Base-by-base conservation (phyloP, 2,113 vertebrate genomes). In the Toxotes jaculatrix region DNA sequence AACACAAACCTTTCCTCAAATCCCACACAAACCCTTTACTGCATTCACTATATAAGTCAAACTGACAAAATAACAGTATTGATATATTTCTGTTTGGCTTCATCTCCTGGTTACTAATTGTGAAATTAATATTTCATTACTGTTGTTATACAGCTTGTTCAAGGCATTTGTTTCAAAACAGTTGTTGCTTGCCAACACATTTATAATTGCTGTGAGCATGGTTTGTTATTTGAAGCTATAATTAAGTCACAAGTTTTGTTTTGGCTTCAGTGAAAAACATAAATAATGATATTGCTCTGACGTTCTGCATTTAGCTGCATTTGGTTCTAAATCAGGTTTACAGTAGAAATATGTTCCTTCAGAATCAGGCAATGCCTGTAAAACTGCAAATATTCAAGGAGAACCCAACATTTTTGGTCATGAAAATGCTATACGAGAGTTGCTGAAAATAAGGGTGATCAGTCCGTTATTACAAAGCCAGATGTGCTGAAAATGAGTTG, bases 241-340 rank as follows among this genome's bases (percentile, higher is more conserved):
- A 81, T 78, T 56, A 65, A 55, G 27, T 60, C 0, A 43, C 7
- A 34, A 42, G 17, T 77, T 61, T 71, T 67, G 68, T 40, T 67
- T 68, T 59, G 9, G 53, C 14, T 17, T 40, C 19, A 65, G 32
- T 72, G 61, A 42, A 68, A 83, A 71, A 63, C 31, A 4, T 57
- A 49, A 51, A 60, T 67, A 49, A 63, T 45, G 21, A 62, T 36
- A 34, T 40, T 31, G 7, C 12, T 65, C 32, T 13, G 12, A 32
- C 51, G 45, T 43, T 31, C 31, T 60, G 45, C 51, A 12, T 36
- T 67, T 72, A 71, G 7, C 31, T 60, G 45, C 51, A 12, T 36
- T 67, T 72, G 79, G 7, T 53, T 53, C 17, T 74, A 60, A 66
- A 74, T 60, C 56, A 0, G 13, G 9, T 72, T 60, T 49, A 56